Percentiles rank a stretch among this genome's conserved stretches.
phyloP scores from a whole-genome alignment of 2,113 vertebrate species.

The Phrynosoma blainvillii region DNA sequence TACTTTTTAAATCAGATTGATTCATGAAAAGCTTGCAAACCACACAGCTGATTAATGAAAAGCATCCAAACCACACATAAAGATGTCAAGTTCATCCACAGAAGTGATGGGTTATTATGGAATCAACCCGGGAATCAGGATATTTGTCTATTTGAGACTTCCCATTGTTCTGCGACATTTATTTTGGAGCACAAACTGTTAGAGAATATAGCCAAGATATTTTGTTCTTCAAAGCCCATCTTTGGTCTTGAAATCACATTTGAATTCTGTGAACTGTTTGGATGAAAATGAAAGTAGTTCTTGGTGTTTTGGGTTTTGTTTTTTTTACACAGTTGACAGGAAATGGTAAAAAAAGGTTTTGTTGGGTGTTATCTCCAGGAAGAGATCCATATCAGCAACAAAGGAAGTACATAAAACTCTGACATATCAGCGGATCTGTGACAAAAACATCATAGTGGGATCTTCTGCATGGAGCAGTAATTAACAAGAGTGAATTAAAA shows the following conservation, averaged over 20 bases:
- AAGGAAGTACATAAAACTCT: conserved; percentile 40
- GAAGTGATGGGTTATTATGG: background rate
- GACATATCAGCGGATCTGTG: conserved; percentile 37
- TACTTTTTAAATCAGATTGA: background rate
- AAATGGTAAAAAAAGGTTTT: conserved; percentile 12
- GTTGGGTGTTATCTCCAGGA: conserved; percentile 47
- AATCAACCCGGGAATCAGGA: background rate
- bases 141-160: background rate
- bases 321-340: background rate
- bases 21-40: background rate
- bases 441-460: background rate
- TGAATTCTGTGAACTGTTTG: conserved; percentile 4
- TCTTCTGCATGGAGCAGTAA: background rate
- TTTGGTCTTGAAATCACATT: background rate
- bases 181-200: background rate
- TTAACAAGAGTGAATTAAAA: conserved; percentile 26
- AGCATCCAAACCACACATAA: background rate
- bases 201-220: background rate
- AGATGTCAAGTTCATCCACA: background rate
- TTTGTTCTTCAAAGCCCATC: background rate
- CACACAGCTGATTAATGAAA: background rate
- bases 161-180: background rate
- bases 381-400: conserved; percentile 23
- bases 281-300: fast-evolving
- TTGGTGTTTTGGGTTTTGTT: conserved; percentile 13